These are phyloP conservation scores for Heterodera carotae DNA, from an alignment of 1,140 invertebrate genomes.

Conservation along the genomic window DNA sequence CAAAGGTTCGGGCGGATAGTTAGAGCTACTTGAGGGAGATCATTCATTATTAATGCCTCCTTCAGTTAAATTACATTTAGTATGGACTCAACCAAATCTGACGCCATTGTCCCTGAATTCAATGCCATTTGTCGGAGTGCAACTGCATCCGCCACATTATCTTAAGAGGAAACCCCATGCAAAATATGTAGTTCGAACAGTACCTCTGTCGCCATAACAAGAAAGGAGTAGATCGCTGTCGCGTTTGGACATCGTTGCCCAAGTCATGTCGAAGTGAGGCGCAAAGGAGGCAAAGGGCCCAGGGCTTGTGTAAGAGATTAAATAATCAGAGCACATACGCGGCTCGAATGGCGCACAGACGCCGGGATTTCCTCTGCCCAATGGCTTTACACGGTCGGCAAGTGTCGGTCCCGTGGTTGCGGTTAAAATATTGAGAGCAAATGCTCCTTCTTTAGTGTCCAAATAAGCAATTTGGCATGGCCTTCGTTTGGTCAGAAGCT, in stretches of 20 bases:
- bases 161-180: slow-evolving; percentile 45
- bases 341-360: slow-evolving; percentile 32
- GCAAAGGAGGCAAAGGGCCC: slow-evolving; percentile 92
- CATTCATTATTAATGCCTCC: no score
- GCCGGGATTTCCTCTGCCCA: slow-evolving; percentile 47
- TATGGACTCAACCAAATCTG: slow-evolving; percentile 12
- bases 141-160: slow-evolving; percentile 82
- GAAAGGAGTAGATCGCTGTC: slow-evolving; percentile 86
- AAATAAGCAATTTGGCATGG: slow-evolving; percentile 49
- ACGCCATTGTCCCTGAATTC: slow-evolving; percentile 3
- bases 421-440: slow-evolving; percentile 45
- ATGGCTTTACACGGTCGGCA: slow-evolving; percentile 42
- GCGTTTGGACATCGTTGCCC: slow-evolving; percentile 87
- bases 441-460: slow-evolving; percentile 45
- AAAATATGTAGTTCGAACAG: no score
- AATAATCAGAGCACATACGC: slow-evolving; percentile 28
- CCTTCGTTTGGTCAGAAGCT: slow-evolving; percentile 30
- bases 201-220: slow-evolving; percentile 80
- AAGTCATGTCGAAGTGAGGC: slow-evolving; percentile 89
- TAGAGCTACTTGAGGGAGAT: no score
- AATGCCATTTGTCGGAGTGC: slow-evolving; percentile 51
- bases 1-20: no score
- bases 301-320: slow-evolving; percentile 74
- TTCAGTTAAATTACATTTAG: slow-evolving; percentile 18
- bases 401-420: slow-evolving; percentile 24